These are phyloP conservation scores for Sorex araneus DNA, from an alignment of 2,113 vertebrate species.

Conservation along the genomic window DNA sequence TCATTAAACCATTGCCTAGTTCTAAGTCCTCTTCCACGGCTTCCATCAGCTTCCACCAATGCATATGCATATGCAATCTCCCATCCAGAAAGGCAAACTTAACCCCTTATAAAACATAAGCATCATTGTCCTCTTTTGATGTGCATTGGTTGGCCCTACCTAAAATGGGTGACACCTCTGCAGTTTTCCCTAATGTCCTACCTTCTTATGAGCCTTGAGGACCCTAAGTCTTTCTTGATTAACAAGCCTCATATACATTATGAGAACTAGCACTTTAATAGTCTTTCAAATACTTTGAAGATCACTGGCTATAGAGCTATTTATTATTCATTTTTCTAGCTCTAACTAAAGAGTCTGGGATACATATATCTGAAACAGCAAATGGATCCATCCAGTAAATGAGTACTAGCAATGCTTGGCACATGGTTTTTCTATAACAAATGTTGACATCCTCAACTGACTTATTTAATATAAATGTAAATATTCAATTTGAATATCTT, in stretches of 20 bases:
- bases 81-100: neutral
- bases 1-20: neutral
- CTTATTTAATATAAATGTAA: constrained; percentile 9
- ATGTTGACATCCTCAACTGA: neutral
- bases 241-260: neutral
- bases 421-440: neutral
- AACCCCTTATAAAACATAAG: neutral
- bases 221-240: neutral
- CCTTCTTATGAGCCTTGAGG: too few relatives aligned
- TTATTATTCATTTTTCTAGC: constrained; percentile 12
- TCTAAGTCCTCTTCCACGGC: neutral
- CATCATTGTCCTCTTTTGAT: neutral
- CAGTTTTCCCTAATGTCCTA: neutral
- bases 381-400: neutral
- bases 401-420: neutral
- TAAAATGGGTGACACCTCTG: neutral
- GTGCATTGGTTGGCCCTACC: neutral
- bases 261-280: neutral
- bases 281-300: too few relatives aligned
- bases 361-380: neutral
- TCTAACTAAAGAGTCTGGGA: neutral
- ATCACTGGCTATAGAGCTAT: neutral
- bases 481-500: constrained; percentile 7
- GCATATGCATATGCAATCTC: too few relatives aligned
- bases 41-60: neutral